phyloP scores from a whole-genome alignment of 2,888 invertebrate species.

The Eurytoma adleriae region DNA sequence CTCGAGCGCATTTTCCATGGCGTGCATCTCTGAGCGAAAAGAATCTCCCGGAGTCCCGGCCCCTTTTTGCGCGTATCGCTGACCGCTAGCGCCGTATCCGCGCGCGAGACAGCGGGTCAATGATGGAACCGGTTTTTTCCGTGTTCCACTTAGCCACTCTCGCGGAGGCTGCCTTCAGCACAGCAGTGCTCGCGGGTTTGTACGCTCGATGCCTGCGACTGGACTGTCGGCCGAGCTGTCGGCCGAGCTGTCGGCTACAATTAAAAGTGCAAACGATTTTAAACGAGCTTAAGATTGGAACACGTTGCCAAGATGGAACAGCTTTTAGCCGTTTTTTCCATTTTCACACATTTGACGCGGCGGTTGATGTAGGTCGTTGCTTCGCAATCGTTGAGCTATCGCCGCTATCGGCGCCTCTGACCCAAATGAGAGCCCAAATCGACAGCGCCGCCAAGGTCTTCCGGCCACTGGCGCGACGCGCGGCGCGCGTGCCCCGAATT shows the following conservation, averaged over 20 bases:
- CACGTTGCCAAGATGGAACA: too few species aligned
- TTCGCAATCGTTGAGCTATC: slow-evolving; percentile 63
- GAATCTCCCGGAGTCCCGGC: neutral
- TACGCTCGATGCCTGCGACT: neutral
- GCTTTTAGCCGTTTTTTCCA: too few species aligned
- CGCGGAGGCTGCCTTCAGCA: neutral
- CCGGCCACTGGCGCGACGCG: neutral
- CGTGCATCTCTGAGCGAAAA: neutral
- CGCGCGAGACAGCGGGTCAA: neutral
- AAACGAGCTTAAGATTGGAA: too few species aligned
- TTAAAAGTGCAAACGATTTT: too few species aligned
- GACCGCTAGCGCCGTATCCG: neutral
- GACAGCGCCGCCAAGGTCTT: slow-evolving; percentile 37
- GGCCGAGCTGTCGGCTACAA: neutral
- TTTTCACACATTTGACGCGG: neutral
- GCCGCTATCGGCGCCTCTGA: slow-evolving; percentile 60
- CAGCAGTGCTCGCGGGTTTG: neutral
- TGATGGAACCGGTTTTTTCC: slow-evolving; percentile 39
- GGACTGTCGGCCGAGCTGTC: neutral
- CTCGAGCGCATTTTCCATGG: slow-evolving; percentile 10
- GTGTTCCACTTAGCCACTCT: slow-evolving; percentile 25
- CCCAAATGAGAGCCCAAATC: too few species aligned
- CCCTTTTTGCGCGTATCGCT: slow-evolving; percentile 6
- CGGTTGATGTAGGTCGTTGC: slow-evolving; percentile 72
- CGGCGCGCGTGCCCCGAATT: too few species aligned